Percentiles rank a stretch among this genome's conserved stretches.
These are phyloP conservation scores for Halcyon chelicuti DNA, from an alignment of 2,797 vertebrate species.

Conservation along the genomic window DNA sequence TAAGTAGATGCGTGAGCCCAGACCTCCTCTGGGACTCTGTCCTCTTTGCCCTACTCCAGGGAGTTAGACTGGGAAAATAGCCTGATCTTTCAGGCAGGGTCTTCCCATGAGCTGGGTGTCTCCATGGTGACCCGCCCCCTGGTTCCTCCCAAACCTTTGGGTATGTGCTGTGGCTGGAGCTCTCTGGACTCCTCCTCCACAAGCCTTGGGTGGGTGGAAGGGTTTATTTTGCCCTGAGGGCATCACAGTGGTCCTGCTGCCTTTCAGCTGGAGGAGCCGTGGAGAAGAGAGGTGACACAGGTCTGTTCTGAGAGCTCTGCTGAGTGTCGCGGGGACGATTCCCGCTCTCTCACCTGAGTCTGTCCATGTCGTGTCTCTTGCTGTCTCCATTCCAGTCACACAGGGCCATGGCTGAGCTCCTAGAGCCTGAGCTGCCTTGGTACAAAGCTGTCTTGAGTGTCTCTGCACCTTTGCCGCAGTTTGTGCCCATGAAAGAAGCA, in stretches of 20 bases:
- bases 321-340: background rate
- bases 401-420: background rate
- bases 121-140: background rate
- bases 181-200: background rate
- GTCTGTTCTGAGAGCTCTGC: background rate
- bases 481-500: background rate
- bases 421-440: fast-evolving
- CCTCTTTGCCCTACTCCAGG: background rate
- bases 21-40: background rate
- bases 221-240: background rate
- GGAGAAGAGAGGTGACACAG: background rate
- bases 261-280: background rate
- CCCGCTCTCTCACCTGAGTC: background rate
- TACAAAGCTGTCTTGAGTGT: background rate
- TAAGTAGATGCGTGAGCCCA: background rate
- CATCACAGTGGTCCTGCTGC: background rate
- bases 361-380: fast-evolving
- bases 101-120: background rate
- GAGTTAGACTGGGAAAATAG: background rate
- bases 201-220: background rate
- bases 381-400: background rate
- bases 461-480: background rate
- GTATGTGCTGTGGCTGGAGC: background rate
- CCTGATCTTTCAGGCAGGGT: background rate
- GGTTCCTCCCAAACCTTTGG: background rate